A percentile compares a stretch with the other conserved stretches of the same genome.
phyloP scores from a whole-genome alignment of 2,797 vertebrate genomes.

The Moxostoma hubbsi region DNA sequence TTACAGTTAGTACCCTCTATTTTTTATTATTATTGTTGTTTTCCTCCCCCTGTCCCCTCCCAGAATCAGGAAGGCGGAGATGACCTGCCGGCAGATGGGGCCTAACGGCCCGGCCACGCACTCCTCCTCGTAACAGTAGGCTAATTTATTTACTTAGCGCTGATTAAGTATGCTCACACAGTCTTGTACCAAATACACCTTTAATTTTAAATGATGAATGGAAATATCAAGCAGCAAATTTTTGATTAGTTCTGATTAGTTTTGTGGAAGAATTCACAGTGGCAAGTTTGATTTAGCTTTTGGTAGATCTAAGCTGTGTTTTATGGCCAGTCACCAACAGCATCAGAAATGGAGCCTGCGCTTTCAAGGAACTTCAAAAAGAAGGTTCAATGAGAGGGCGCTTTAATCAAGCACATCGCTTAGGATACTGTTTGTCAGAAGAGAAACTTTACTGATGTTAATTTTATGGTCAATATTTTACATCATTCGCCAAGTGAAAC shows the following conservation, averaged over 20 bases:
- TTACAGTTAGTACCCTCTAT: too few species aligned
- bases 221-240: slow-evolving; percentile 47
- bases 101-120: too few species aligned
- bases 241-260: slow-evolving; percentile 53
- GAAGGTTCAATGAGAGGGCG: slow-evolving; percentile 50
- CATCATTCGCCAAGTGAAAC: slow-evolving; percentile 38
- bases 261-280: slow-evolving; percentile 18
- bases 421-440: slow-evolving; percentile 53
- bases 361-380: slow-evolving; percentile 67
- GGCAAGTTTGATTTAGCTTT: slow-evolving; percentile 38
- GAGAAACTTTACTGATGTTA: slow-evolving; percentile 48
- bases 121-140: too few species aligned
- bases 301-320: slow-evolving; percentile 49
- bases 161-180: neutral
- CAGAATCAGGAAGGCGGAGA: too few species aligned
- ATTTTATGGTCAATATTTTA: slow-evolving; percentile 54
- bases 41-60: too few species aligned
- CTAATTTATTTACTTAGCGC: neutral
- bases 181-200: slow-evolving; percentile 1
- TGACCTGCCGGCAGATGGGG: too few species aligned
- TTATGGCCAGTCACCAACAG: slow-evolving; percentile 59
- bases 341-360: slow-evolving; percentile 62
- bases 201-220: slow-evolving; percentile 47
- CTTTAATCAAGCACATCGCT: slow-evolving; percentile 57
- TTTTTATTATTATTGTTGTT: too few species aligned